Evolutionary conservation across 2,888 invertebrate genomes (phyloP), one percentile per base, ranked within the genome.

Genomic region (Heliothis peltigera): DNA sequence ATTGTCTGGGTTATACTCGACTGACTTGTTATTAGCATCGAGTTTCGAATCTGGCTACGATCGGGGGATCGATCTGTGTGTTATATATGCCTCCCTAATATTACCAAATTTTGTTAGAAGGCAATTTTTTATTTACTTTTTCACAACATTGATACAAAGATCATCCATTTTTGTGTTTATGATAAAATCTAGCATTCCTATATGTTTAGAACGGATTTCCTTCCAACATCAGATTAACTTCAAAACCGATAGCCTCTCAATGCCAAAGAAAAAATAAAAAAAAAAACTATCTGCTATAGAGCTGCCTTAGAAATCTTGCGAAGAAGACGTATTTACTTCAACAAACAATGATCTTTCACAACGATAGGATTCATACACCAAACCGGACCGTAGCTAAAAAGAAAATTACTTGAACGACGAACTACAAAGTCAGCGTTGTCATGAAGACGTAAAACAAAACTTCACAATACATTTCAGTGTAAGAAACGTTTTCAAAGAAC

Each of bases 401-500:
- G 65, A 75, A 83, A 84, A 81, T 82, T 79, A 82, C 79, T 78
- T 72, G 79, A 72, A 72, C 69, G 69, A 81, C 63, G 69, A 66
- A 71, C 77, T 77, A 83, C 83, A 80, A 85, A 81, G 79, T 78
- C 72, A 77, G 66, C 59, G 72, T 61, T 79, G 81, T 79, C 79
- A 83, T 84, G 81, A 85, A 83, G 83, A 84, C 79, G 79, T 84
- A 82, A 87, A 82, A 85, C 81, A 83, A 85, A 83, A 83, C 82
- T 83, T 77, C 75, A 85, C 84, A 87, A 87, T 87, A 85, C 86
- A 84, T 87, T 88, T 86, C 84, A 87, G 81, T 80, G 85, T 83
- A 87, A 85, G 84, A 85, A 85, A 86, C 83, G 80, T 84, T 87
- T 84, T 88, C 89, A 89, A 91, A 91, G 90, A 89, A 89, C 83